These are phyloP conservation scores for Hormaphis cornu DNA, from an alignment of 1,140 invertebrate genomes.

Conservation along the genomic window DNA sequence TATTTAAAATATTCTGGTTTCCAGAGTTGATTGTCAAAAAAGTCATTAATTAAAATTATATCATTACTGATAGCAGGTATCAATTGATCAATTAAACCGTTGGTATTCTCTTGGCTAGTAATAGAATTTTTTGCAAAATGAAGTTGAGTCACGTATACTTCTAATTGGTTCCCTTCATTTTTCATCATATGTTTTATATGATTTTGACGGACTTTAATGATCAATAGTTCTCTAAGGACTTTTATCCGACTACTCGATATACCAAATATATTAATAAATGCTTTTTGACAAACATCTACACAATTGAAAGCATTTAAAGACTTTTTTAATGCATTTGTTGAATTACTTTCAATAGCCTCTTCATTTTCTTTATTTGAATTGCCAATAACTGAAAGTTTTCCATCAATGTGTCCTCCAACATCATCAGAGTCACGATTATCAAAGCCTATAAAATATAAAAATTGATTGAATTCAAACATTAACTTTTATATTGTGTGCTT, in stretches of 20 bases:
- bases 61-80: slow-evolving; percentile 39
- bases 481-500: no score
- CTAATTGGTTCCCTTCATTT: slow-evolving; percentile 34
- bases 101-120: slow-evolving; percentile 23
- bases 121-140: slow-evolving; percentile 34
- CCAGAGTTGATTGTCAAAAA: slow-evolving; percentile 50
- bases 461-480: no score
- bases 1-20: slow-evolving; percentile 47
- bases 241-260: slow-evolving; percentile 48
- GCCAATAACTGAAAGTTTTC: neutral
- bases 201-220: slow-evolving; percentile 40
- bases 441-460: neutral
- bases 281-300: slow-evolving; percentile 48
- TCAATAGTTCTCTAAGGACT: slow-evolving; percentile 46
- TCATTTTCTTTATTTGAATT: slow-evolving; percentile 21
- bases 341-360: slow-evolving; percentile 1
- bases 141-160: slow-evolving; percentile 33
- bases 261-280: slow-evolving; percentile 47
- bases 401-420: slow-evolving; percentile 20
- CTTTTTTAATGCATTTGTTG: neutral
- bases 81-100: slow-evolving; percentile 32
- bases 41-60: slow-evolving; percentile 47
- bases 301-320: slow-evolving; percentile 38
- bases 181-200: slow-evolving; percentile 37
- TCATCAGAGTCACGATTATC: slow-evolving; percentile 14